Evolutionary conservation across 2,888 invertebrate genomes (phyloP).

Genomic region (Ephialtes manifestator): DNA sequence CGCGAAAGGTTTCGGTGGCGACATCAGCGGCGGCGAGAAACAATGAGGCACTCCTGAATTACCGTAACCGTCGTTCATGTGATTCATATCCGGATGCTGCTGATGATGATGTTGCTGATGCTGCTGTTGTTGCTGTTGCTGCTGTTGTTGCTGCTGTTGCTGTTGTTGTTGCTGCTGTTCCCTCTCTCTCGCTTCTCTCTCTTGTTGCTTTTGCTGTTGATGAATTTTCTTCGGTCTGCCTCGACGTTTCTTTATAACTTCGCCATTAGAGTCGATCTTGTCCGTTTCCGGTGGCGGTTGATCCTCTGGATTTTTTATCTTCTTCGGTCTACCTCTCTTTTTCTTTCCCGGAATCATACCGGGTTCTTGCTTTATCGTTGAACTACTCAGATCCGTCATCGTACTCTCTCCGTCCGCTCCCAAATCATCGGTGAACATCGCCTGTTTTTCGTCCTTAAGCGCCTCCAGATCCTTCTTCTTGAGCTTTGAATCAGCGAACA

Average conservation of each 20-base stretch:
- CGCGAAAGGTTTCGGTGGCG: conserved; percentile 83
- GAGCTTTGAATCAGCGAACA: conserved; percentile 92
- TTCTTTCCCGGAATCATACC: conserved; percentile 91
- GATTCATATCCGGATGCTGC: conserved; percentile 78
- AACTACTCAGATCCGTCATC: conserved; percentile 80
- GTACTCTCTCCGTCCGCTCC: conserved; percentile 80
- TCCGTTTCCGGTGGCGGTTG: conserved; percentile 87
- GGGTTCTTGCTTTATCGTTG: conserved; percentile 79
- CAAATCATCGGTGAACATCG: conserved; percentile 78
- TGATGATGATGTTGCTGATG: conserved; percentile 75
- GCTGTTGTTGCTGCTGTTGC: conserved; percentile 78
- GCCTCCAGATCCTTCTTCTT: conserved; percentile 86
- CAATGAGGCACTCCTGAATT: conserved; percentile 79
- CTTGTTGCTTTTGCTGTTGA: conserved; percentile 85
- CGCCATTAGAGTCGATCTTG: conserved; percentile 86
- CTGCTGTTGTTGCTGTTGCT: conserved; percentile 77
- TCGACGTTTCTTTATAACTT: conserved; percentile 94
- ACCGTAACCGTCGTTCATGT: conserved; percentile 81
- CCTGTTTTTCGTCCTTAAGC: conserved; percentile 81
- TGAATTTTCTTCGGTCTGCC: conserved; percentile 95
- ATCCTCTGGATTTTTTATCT: conserved; percentile 91
- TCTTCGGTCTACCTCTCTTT: conserved; percentile 96
- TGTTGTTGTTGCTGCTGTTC: conserved; percentile 78
- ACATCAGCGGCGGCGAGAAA: conserved; percentile 84
- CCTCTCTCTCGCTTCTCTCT: conserved; percentile 81